Base-by-base conservation (phyloP, 2,797 vertebrate genomes). In the Cynodonichthys magdalenae region DNA sequence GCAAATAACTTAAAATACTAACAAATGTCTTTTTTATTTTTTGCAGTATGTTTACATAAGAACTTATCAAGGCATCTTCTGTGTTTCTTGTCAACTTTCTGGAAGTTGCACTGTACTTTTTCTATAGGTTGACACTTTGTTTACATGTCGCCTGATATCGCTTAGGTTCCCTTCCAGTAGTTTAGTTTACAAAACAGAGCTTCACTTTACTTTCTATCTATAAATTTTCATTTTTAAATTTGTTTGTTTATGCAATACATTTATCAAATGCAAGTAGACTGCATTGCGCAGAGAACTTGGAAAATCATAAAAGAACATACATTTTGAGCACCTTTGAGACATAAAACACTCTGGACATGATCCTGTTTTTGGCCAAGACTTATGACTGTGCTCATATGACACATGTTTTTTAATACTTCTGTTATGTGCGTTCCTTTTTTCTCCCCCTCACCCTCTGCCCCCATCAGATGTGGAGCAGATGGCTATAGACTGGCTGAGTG, bases 401-500 rank as follows among this genome's bases (percentile, higher is more conserved):
- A 70, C 20, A 18, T 54, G n/a, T 19, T 3, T 60, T 69, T 64
- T 59, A 50, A 74, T 54, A 4, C 7, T 53, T 71, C 54, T 29
- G 15, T 57, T 59, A 31, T 51, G 36, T 44, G 12, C 34, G 53
- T 20, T 62, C 11, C 31, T 47, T 36, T 19, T 3, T 24, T 61
- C 27, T 54, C 7, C 24, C 28, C 31, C 42, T 53, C 17, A 46
- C 31, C 59, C 53, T 65, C 46, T 79, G 20, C 19, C 1, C 59
- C 52, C 44, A 62, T 69, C 81, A 99, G 97, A 97, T 45, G 97
- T 99, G 73, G 96, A 98, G 66, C 96, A 99, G 92, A 98, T 99
- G 96, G 97, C 97, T 54, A 97, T 99, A 0, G 97, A 99, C 88
- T 99, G 97, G 97, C 93, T 99, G 80, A 99, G 96, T 0, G 97